Conservation (phyloP, 2,888 invertebrate genomes). For the Helobdella robusta region DNA sequence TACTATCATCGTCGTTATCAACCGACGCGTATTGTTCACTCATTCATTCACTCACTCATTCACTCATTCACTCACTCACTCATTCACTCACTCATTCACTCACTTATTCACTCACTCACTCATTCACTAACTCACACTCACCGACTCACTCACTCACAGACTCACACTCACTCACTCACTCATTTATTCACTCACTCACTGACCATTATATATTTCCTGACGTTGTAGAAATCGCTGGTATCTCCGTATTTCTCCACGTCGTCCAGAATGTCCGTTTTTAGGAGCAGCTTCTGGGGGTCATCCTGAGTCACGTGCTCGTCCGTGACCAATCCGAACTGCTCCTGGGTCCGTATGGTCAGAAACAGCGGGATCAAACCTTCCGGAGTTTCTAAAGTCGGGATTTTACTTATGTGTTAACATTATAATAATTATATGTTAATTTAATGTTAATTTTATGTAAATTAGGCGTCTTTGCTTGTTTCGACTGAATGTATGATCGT, state of each 20-base stretch:
- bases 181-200: no score
- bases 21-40: neutral
- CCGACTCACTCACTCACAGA: no score
- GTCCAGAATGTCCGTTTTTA: conserved; percentile 43
- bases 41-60: no score
- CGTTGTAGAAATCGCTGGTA: conserved; percentile 10
- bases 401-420: neutral
- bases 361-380: conserved; percentile 46
- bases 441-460: no score
- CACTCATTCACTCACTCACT: no score
- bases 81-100: no score
- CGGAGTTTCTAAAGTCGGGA: conserved; percentile 38
- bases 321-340: conserved; percentile 42
- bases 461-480: no score
- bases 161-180: no score
- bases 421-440: neutral
- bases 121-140: no score
- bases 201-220: conserved; percentile 3
- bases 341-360: conserved; percentile 46
- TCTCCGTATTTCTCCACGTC: neutral
- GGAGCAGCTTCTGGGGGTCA: conserved; percentile 44
- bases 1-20: conserved; percentile 8
- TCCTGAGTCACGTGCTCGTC: conserved; percentile 47
- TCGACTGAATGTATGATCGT: no score
- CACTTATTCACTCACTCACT: no score